Evolutionary conservation across 2,888 invertebrate species (phyloP).

Genomic region (Heliconius ethilla): DNA sequence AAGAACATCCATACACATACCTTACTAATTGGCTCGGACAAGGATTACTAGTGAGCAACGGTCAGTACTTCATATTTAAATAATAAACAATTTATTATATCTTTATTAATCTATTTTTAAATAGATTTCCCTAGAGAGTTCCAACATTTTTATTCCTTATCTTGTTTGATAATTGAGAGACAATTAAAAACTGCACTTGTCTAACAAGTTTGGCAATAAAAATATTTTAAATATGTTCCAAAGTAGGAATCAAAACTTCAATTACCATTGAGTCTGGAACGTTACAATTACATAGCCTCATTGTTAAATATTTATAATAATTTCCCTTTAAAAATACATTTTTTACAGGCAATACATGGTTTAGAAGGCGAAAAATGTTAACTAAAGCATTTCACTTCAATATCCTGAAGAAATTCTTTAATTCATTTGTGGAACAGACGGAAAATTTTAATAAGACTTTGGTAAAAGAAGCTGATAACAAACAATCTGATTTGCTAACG

Average conservation of each 20-base stretch:
- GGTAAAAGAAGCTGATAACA: conserved; percentile 12
- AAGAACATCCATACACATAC: conserved; percentile 26
- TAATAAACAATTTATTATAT: not conserved
- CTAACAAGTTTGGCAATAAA: too few species aligned
- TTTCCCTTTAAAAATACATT: too few species aligned
- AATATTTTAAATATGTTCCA: too few species aligned
- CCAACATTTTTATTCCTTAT: not conserved
- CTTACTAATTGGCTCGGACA: conserved; percentile 23
- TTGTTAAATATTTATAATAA: too few species aligned
- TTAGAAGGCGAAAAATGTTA: conserved; percentile 30
- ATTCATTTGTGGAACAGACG: conserved; percentile 25
- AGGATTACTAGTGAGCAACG: conserved; percentile 33
- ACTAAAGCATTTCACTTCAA: conserved; percentile 40
- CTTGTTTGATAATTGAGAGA: not conserved
- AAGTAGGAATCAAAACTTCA: too few species aligned
- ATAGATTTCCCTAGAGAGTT: not conserved
- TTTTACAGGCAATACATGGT: too few species aligned
- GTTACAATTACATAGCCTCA: too few species aligned
- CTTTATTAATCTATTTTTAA: too few species aligned
- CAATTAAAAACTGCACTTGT: too few species aligned
- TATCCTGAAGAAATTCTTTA: conserved; percentile 32
- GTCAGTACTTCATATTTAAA: conserved; percentile 6
- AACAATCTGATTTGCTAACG: conserved; percentile 23
- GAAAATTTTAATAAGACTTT: conserved; percentile 17
- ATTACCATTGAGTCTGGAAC: too few species aligned